Conservation (phyloP, 2,888 invertebrate species). For the Ennomos erosarius region DNA sequence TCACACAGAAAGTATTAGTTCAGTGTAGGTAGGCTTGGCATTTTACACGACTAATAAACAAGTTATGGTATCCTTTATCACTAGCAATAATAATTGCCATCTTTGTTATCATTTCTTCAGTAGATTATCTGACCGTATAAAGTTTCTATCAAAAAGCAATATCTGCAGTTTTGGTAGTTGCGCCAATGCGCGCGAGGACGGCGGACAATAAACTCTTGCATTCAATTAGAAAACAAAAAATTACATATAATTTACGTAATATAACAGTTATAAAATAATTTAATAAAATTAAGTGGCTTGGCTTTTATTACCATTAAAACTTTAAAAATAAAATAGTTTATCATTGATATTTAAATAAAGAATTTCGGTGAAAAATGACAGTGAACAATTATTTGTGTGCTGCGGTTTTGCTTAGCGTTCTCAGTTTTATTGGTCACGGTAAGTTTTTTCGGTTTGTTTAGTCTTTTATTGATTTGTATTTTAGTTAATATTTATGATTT, state of each 20-base stretch:
- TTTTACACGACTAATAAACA: neutral
- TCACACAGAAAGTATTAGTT: conserved; percentile 9
- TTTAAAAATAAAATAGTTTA: too few relatives aligned
- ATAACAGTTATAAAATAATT: neutral
- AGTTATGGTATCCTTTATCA: conserved; percentile 7
- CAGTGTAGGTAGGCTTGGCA: neutral
- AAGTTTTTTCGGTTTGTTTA: neutral
- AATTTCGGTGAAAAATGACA: conserved; percentile 4
- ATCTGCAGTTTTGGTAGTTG: conserved; percentile 40
- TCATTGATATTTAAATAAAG: too few relatives aligned
- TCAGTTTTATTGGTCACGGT: conserved; percentile 18
- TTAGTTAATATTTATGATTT: too few relatives aligned
- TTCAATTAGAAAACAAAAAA: neutral
- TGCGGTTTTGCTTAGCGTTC: conserved; percentile 15
- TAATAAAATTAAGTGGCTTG: too few relatives aligned
- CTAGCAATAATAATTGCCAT: conserved; percentile 3
- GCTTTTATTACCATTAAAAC: too few relatives aligned
- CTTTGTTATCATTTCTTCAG: conserved; percentile 38
- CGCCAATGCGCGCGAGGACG: conserved; percentile 26
- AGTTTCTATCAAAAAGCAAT: conserved; percentile 43
- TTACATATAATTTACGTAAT: neutral
- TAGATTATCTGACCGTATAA: conserved; percentile 47
- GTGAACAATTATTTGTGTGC: conserved; percentile 18
- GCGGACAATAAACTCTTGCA: conserved; percentile 16
- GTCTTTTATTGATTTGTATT: too few relatives aligned